Conservation (phyloP, 2,888 invertebrate species). For the Stenotaenia linearis region DNA sequence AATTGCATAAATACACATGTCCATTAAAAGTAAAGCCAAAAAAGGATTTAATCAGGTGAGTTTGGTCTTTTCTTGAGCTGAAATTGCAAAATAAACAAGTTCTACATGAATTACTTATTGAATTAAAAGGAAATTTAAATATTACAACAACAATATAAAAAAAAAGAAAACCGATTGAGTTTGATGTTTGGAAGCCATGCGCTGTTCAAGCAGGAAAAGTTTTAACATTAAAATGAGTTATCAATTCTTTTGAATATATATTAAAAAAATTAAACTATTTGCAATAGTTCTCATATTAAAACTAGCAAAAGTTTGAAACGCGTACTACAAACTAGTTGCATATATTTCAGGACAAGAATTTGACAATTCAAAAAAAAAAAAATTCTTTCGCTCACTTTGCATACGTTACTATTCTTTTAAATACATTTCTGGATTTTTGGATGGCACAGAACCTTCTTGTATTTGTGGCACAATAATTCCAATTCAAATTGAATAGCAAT, state of each 20-base stretch:
- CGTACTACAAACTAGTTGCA: constrained; percentile 28
- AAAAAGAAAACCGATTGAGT: background rate
- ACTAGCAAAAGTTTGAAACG: background rate
- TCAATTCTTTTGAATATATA: background rate
- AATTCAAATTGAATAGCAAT: background rate
- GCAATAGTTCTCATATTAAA: background rate
- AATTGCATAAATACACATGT: background rate
- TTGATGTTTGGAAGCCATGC: constrained; percentile 14
- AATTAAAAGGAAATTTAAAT: too few species aligned
- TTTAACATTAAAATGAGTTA: background rate
- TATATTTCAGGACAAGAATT: constrained; percentile 22
- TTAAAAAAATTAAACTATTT: background rate
- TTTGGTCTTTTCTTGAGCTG: background rate
- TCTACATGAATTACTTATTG: too few species aligned
- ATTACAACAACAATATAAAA: background rate
- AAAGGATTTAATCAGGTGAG: background rate
- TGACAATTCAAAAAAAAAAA: constrained; percentile 7
- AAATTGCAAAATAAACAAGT: background rate
- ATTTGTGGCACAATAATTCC: background rate
- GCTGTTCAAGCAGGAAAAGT: background rate
- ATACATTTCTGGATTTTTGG: background rate
- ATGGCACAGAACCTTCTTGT: constrained; percentile 4
- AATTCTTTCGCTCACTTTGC: background rate
- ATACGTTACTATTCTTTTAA: background rate
- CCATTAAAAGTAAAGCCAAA: background rate